A percentile compares a stretch with the other conserved stretches of the same genome.
These are phyloP conservation scores for Whitmania pigra DNA, from an alignment of 1,140 invertebrate genomes.

Conservation along the genomic window DNA sequence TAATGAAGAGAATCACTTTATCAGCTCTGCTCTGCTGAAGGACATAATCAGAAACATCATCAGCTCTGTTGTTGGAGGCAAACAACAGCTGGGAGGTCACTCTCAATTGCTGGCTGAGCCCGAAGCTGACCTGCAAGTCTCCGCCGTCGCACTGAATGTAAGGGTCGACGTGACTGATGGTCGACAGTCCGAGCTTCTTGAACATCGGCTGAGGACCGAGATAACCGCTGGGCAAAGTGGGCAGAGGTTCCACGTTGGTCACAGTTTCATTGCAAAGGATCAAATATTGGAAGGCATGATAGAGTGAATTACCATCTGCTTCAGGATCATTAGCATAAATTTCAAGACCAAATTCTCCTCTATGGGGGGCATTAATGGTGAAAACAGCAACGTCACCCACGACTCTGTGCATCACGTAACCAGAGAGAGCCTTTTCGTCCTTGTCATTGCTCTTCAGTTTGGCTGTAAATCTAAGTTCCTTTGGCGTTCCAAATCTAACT, in stretches of 20 bases:
- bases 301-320: constrained; percentile 38
- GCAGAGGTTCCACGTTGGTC: constrained; percentile 33
- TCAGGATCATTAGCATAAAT: constrained; percentile 42
- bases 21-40: constrained; percentile 36
- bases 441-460: constrained; percentile 38
- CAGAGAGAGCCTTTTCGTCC: constrained; percentile 35
- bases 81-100: constrained; percentile 40
- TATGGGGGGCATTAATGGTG: constrained; percentile 35
- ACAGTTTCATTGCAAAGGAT: constrained; percentile 37
- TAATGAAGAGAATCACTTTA: constrained; percentile 31
- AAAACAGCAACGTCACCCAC: constrained; percentile 40
- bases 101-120: constrained; percentile 28
- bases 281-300: constrained; percentile 40
- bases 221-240: constrained; percentile 38
- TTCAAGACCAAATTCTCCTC: constrained; percentile 42
- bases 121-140: constrained; percentile 33
- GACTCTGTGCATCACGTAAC: constrained; percentile 36
- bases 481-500: constrained; percentile 29
- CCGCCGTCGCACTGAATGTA: constrained; percentile 37
- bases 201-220: constrained; percentile 40
- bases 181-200: constrained; percentile 33
- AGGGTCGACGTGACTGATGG: constrained; percentile 37
- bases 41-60: constrained; percentile 36
- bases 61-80: constrained; percentile 25
- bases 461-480: constrained; percentile 39